Evolutionary conservation across 2,113 vertebrate genomes (phyloP).

Genomic region (Canis aureus): DNA sequence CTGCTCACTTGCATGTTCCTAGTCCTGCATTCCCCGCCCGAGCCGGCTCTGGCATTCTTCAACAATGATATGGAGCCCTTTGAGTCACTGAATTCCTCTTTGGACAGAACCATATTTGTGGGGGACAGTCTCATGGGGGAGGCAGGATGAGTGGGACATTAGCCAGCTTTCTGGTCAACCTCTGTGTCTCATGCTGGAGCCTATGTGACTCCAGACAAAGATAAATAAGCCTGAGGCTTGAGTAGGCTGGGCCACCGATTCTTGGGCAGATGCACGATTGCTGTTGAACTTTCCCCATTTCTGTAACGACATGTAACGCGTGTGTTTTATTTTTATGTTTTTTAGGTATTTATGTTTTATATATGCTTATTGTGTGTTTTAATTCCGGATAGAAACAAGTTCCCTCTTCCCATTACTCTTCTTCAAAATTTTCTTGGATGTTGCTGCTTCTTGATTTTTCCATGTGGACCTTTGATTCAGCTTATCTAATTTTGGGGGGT

Average conservation of each 20-base stretch:
- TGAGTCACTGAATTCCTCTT: not conserved
- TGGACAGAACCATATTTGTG: not conserved
- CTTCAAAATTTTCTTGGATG: not conserved
- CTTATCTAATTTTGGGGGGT: not conserved
- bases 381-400: not conserved
- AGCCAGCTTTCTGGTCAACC: conserved; percentile 38
- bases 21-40: not conserved
- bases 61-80: accelerated
- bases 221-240: not conserved
- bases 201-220: not conserved
- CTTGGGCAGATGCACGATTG: not conserved
- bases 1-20: not conserved
- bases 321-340: not conserved
- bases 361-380: no score
- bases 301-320: no score
- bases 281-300: not conserved
- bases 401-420: not conserved
- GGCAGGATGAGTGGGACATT: no score
- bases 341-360: not conserved
- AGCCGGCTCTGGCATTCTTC: not conserved
- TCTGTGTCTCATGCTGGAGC: not conserved
- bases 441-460: not conserved
- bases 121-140: not conserved
- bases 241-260: not conserved
- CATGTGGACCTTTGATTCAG: not conserved